Evolutionary conservation across 2,888 invertebrate genomes (phyloP), one percentile per base, ranked within the genome.

Genomic region (Caenorhabditis auriculariae): DNA sequence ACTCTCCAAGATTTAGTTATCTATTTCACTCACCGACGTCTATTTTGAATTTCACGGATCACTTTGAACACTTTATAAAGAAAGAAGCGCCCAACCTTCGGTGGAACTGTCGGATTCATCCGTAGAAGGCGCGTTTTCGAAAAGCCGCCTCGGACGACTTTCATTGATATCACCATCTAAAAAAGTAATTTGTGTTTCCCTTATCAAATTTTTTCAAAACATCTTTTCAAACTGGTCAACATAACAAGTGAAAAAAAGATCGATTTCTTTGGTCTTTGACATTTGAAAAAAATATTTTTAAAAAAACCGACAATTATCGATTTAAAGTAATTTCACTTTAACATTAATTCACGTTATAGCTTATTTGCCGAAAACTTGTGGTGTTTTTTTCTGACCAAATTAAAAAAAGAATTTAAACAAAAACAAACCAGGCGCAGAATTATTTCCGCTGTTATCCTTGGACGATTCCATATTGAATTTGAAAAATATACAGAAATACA

Each of bases 81-180:
- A n/a, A n/a, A n/a, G n/a, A n/a, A n/a, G n/a, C n/a, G n/a, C n/a
- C n/a, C n/a, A n/a, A 35, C 35, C 35, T n/a, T 61, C 61, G 15
- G 54, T 19, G 12, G 61, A 61, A 15, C 55, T 50, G 42, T 61
- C 61, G 1, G 61, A 61, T 50, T 61, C 61, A 27, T 61, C 61
- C 7, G 61, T 35, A 12, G 35, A 61, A 29, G 21, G 27, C 27
- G 49, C 46, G 21, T 53, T 48, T n/a, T 61, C 61, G 38, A 61
- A 61, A 2, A 61, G 49, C 7, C 56, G 48, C 35, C 12, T 12
- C 35, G 12, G 35, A 0, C 56, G 49, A 7, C 24, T 37, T 37
- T 23, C 21, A 4, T n/a, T 5, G 6, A 37, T 37, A 7, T 12
- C 19, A 12, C 7, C 19, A 15, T 7, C 17, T 17, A 7, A 15